Evolutionary conservation across 1,140 invertebrate genomes (phyloP).

Genomic region (Microplitis demolitor): DNA sequence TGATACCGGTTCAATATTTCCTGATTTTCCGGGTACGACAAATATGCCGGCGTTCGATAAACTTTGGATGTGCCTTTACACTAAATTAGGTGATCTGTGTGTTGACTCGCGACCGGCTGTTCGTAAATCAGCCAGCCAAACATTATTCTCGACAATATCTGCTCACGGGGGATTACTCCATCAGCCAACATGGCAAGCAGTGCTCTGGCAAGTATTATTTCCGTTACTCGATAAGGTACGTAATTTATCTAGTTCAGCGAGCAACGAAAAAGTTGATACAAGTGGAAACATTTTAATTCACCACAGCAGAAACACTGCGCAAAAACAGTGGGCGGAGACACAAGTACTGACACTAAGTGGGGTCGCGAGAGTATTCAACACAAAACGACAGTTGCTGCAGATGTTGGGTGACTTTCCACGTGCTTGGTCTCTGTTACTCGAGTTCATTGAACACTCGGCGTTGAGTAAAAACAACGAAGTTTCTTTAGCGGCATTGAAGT

Average conservation of each 20-base stretch:
- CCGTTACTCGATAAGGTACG: slow-evolving; percentile 92
- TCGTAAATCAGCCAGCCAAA: slow-evolving; percentile 97
- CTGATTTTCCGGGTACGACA: slow-evolving; percentile 81
- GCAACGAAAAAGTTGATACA: slow-evolving; percentile 90
- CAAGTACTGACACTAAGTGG: slow-evolving; percentile 81
- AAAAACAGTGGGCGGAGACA: slow-evolving; percentile 99
- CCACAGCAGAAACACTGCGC: slow-evolving; percentile 97
- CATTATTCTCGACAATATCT: slow-evolving; percentile 95
- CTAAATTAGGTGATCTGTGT: slow-evolving; percentile 88
- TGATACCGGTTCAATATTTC: slow-evolving; percentile 73
- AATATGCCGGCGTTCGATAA: slow-evolving; percentile 90
- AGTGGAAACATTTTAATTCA: slow-evolving; percentile 96
- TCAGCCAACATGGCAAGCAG: slow-evolving; percentile 86
- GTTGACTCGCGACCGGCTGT: slow-evolving; percentile 94
- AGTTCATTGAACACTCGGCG: slow-evolving; percentile 92
- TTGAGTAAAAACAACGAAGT: slow-evolving; percentile 92
- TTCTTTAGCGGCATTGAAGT: slow-evolving; percentile 92
- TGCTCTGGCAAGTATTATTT: slow-evolving; percentile 93
- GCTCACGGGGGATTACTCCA: slow-evolving; percentile 91
- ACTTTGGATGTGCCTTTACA: slow-evolving; percentile 95
- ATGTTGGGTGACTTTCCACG: slow-evolving; percentile 88
- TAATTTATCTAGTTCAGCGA: slow-evolving; percentile 87
- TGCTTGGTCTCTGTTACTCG: slow-evolving; percentile 89
- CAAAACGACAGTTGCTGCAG: slow-evolving; percentile 83
- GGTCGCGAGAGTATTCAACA: slow-evolving; percentile 83